Conservation (phyloP, 2,797 vertebrate genomes). For the Sebastes elongatus region DNA sequence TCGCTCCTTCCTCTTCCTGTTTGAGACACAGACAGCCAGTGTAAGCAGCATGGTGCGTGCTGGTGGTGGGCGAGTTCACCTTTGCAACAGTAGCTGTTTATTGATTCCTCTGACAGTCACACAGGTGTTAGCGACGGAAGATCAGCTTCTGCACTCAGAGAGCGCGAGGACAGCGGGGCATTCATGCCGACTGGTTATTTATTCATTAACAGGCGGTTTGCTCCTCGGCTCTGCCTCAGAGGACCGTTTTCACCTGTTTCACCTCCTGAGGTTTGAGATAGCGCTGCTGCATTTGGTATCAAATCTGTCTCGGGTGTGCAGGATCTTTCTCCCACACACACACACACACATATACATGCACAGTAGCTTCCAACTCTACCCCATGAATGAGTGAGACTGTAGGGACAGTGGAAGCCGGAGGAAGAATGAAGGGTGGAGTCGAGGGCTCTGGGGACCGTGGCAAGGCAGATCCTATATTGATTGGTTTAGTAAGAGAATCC, state of each 20-base stretch:
- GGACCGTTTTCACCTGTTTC: conserved; percentile 54
- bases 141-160: conserved; percentile 53
- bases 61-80: conserved; percentile 39
- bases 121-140: conserved; percentile 59
- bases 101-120: conserved; percentile 65
- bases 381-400: conserved; percentile 50
- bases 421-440: conserved; percentile 63
- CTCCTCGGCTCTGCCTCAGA: conserved; percentile 37
- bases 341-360: neutral
- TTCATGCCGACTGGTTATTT: conserved; percentile 63
- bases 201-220: conserved; percentile 64
- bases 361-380: conserved; percentile 3
- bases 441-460: conserved; percentile 42
- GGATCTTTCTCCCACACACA: neutral
- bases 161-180: conserved; percentile 31
- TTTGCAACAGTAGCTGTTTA: conserved; percentile 56
- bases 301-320: conserved; percentile 20
- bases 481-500: conserved; percentile 83
- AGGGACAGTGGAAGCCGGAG: conserved; percentile 46
- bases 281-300: conserved; percentile 18
- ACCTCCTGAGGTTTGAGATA: conserved; percentile 49
- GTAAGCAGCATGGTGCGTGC: neutral
- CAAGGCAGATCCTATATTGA: conserved; percentile 76
- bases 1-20: conserved; percentile 25
- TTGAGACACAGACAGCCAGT: conserved; percentile 10